Evolutionary conservation across 2,888 invertebrate species (phyloP).

Genomic region (Taenaris catops): DNA sequence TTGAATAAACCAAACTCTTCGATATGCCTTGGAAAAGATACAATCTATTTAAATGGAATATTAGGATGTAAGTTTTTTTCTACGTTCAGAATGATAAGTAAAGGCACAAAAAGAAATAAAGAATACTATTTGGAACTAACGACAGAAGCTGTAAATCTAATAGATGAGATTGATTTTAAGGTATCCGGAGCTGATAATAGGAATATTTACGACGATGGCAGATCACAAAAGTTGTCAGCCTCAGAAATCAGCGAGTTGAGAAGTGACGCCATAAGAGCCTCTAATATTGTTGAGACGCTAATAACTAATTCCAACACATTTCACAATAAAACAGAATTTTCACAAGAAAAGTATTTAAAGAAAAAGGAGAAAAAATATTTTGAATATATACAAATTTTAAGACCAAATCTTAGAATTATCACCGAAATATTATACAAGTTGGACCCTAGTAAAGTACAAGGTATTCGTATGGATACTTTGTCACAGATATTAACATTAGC

Average conservation of each 20-base stretch:
- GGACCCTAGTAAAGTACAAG: slow-evolving; percentile 86
- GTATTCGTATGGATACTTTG: slow-evolving; percentile 91
- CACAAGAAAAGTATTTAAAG: slow-evolving; percentile 95
- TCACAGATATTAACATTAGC: slow-evolving; percentile 92
- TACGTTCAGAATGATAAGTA: slow-evolving; percentile 86
- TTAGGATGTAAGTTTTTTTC: slow-evolving; percentile 86
- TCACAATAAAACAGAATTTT: slow-evolving; percentile 92
- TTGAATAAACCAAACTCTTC: slow-evolving; percentile 82
- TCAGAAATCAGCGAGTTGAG: slow-evolving; percentile 91
- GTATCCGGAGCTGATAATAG: slow-evolving; percentile 90
- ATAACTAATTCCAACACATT: slow-evolving; percentile 96
- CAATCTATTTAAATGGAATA: slow-evolving; percentile 83
- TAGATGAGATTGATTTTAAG: slow-evolving; percentile 82
- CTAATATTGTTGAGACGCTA: slow-evolving; percentile 91
- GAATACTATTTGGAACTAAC: slow-evolving; percentile 77
- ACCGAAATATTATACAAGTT: slow-evolving; percentile 91
- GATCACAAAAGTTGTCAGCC: slow-evolving; percentile 90
- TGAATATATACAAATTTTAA: slow-evolving; percentile 88
- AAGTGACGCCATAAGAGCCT: slow-evolving; percentile 87
- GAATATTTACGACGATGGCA: slow-evolving; percentile 87
- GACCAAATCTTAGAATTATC: slow-evolving; percentile 90
- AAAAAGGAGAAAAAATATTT: slow-evolving; percentile 98
- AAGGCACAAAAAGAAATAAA: slow-evolving; percentile 74
- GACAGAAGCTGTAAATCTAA: slow-evolving; percentile 63
- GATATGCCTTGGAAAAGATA: slow-evolving; percentile 84